Evolutionary conservation across 1,140 invertebrate species (phyloP).

Genomic region (Habropoda laboriosa): DNA sequence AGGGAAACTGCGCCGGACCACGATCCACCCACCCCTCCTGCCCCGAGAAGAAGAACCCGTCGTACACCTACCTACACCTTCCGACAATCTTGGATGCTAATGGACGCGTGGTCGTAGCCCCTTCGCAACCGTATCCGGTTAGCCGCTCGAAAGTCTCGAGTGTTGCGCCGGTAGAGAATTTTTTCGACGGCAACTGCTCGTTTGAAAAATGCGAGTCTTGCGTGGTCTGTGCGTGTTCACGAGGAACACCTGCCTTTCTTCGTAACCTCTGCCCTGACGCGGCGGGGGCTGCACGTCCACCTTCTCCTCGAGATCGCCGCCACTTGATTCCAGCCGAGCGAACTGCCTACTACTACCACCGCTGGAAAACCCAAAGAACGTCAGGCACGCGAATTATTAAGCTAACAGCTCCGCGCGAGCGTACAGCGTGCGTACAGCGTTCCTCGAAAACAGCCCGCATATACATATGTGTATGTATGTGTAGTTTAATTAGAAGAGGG

Average conservation of each 20-base stretch:
- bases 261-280: constrained; percentile 18
- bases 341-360: no score
- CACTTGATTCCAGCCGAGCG: constrained; percentile 53
- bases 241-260: constrained; percentile 26
- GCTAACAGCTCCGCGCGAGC: constrained; percentile 38
- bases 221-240: constrained; percentile 64
- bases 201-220: constrained; percentile 65
- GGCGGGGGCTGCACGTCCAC: background rate
- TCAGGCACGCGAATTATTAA: constrained; percentile 59
- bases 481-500: no score
- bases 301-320: constrained; percentile 33
- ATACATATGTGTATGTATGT: no score
- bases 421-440: no score
- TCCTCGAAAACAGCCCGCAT: no score
- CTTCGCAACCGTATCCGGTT: no score
- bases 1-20: background rate
- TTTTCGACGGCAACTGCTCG: constrained; percentile 23
- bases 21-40: background rate
- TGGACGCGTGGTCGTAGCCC: constrained; percentile 1
- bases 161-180: constrained; percentile 31
- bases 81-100: background rate
- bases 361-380: constrained; percentile 22
- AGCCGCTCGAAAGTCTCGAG: background rate
- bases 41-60: background rate
- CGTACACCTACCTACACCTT: background rate